These are phyloP conservation scores for Anisognathus igniventris DNA, from an alignment of 2,797 vertebrate genomes.

Conservation along the genomic window DNA sequence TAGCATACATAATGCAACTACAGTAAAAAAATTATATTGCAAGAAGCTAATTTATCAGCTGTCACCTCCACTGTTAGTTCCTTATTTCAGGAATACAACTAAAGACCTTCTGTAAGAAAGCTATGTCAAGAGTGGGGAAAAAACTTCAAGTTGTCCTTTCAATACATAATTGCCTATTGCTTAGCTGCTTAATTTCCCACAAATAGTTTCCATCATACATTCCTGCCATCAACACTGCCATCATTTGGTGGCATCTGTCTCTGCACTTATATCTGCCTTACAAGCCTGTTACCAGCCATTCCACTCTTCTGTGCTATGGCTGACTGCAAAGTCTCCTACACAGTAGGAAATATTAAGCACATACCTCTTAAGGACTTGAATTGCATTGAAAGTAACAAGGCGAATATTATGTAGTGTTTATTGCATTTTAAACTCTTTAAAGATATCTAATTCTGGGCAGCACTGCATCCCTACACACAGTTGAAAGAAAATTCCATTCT, in stretches of 20 bases:
- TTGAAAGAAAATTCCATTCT: slow-evolving; percentile 83
- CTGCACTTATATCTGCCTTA: slow-evolving; percentile 60
- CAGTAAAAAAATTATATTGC: slow-evolving; percentile 32
- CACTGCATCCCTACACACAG: slow-evolving; percentile 85
- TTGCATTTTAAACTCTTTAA: slow-evolving; percentile 82
- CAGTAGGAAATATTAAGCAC: slow-evolving; percentile 83
- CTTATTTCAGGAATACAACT: slow-evolving; percentile 69
- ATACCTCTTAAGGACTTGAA: slow-evolving; percentile 85
- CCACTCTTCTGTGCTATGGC: slow-evolving; percentile 63
- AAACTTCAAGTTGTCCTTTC: slow-evolving; percentile 38
- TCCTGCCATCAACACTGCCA: slow-evolving; percentile 55
- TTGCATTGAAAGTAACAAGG: slow-evolving; percentile 84
- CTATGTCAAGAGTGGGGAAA: slow-evolving; percentile 57
- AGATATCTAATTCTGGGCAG: slow-evolving; percentile 84
- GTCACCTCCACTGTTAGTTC: slow-evolving; percentile 61
- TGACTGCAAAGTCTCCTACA: slow-evolving; percentile 78
- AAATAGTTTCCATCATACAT: slow-evolving; percentile 51
- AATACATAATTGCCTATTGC: slow-evolving; percentile 30
- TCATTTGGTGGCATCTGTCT: slow-evolving; percentile 43
- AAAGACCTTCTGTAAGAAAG: slow-evolving; percentile 52
- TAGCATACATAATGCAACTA: slow-evolving; percentile 22
- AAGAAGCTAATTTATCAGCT: slow-evolving; percentile 52
- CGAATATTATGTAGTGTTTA: slow-evolving; percentile 80
- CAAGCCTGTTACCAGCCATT: slow-evolving; percentile 70
- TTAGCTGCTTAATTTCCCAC: slow-evolving; percentile 32